Percentiles rank a stretch among this genome's conserved stretches.
phyloP scores from a whole-genome alignment of 2,888 invertebrate genomes.

The Amitus sp. region DNA sequence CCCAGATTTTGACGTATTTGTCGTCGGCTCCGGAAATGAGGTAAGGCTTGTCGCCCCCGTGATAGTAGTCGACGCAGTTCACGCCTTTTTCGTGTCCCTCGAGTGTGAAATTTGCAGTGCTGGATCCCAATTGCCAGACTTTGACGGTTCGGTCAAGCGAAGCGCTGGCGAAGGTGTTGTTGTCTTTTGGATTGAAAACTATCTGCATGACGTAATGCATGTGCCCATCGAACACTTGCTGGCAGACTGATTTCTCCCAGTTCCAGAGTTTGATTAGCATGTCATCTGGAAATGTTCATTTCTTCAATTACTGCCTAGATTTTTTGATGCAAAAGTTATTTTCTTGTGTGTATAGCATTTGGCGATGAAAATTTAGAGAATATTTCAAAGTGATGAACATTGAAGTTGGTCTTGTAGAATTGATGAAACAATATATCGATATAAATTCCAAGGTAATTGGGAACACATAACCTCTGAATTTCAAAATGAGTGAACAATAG shows the following conservation, averaged over 20 bases:
- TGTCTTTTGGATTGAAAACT: constrained; percentile 99
- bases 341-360: no score
- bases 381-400: no score
- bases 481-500: no score
- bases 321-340: no score
- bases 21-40: constrained; percentile 99
- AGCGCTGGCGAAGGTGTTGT: constrained; percentile 99
- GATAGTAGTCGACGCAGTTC: constrained; percentile 99
- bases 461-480: no score
- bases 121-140: constrained; percentile 98
- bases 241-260: constrained; percentile 97
- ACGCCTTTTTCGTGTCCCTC: constrained; percentile 99
- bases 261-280: constrained; percentile 99
- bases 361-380: no score
- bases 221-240: constrained; percentile 99
- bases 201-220: constrained; percentile 99
- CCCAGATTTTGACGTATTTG: constrained; percentile 98
- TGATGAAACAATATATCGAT: no score
- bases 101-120: constrained; percentile 96
- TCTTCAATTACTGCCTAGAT: no score
- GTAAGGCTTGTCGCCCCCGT: constrained; percentile 99
- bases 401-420: no score
- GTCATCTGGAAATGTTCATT: constrained; percentile 80
- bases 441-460: no score
- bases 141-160: constrained; percentile 97